Percentiles rank a stretch among this genome's conserved stretches.
Evolutionary conservation across 2,113 vertebrate species (phyloP).

Genomic region (Hiodon tergisus): DNA sequence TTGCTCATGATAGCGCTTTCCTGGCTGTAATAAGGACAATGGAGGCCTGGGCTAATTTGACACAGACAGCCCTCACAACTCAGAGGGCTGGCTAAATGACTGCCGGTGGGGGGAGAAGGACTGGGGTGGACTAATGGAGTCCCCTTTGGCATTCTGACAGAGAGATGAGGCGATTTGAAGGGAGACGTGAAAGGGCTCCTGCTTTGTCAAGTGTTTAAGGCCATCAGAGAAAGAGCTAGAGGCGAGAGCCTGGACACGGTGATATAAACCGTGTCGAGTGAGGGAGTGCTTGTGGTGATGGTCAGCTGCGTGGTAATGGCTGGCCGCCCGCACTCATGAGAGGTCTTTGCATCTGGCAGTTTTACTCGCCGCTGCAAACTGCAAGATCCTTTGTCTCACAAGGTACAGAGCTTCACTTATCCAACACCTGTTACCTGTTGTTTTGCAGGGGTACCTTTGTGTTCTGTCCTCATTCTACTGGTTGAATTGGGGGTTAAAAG

Average conservation of each 20-base stretch:
- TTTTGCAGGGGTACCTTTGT: neutral
- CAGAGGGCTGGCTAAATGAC: conserved; percentile 76
- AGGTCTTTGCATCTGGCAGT: conserved; percentile 41
- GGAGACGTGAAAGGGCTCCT: conserved; percentile 78
- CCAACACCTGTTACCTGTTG: neutral
- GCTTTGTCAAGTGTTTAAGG: conserved; percentile 86
- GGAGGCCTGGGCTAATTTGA: conserved; percentile 94
- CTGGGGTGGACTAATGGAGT: conserved; percentile 85
- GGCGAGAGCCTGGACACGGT: conserved; percentile 74
- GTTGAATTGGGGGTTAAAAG: too few species aligned
- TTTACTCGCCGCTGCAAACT: conserved; percentile 40
- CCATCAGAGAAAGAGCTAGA: conserved; percentile 76
- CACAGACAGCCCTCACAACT: conserved; percentile 87
- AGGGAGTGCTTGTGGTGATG: conserved; percentile 53
- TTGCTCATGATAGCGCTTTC: conserved; percentile 94
- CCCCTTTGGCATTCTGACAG: conserved; percentile 89
- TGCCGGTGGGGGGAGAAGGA: conserved; percentile 75
- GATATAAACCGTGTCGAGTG: conserved; percentile 69
- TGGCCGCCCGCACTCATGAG: conserved; percentile 4
- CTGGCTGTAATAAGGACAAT: conserved; percentile 91
- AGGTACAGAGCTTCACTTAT: neutral
- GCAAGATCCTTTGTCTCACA: neutral
- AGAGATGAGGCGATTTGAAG: conserved; percentile 83
- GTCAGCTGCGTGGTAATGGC: conserved; percentile 69
- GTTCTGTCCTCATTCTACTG: neutral